phyloP scores from a whole-genome alignment of 2,888 invertebrate species.

The Coelogynopora nodosa region DNA sequence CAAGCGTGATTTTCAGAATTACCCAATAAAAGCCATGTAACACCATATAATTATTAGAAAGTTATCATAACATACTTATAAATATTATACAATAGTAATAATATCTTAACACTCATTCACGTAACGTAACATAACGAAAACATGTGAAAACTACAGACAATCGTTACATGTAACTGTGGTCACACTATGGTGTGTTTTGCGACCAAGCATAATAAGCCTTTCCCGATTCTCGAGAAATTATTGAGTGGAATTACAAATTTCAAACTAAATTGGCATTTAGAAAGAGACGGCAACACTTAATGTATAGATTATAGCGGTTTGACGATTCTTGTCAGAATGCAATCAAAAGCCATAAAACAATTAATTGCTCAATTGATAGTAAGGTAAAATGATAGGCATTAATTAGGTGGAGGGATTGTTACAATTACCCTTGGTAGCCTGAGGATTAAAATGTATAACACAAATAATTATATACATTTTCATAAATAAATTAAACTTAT shows the following conservation, averaged over 20 bases:
- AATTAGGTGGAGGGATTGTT: neutral
- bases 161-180: neutral
- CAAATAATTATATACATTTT: too few relatives aligned
- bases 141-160: neutral
- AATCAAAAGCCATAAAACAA: neutral
- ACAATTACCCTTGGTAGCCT: neutral
- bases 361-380: neutral
- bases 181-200: neutral
- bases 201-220: neutral
- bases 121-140: neutral
- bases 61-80: neutral
- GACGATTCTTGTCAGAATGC: neutral
- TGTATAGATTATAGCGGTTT: neutral
- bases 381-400: neutral
- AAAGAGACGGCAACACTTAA: neutral
- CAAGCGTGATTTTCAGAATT: neutral
- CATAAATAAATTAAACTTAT: too few relatives aligned
- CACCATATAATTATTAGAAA: neutral
- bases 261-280: neutral
- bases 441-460: too few relatives aligned
- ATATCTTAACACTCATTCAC: neutral
- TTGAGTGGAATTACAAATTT: neutral
- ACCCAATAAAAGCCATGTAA: neutral
- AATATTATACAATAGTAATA: neutral
- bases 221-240: neutral